phyloP scores from a whole-genome alignment of 2,113 vertebrate genomes.

The pig (Sus scrofa) region DNA sequence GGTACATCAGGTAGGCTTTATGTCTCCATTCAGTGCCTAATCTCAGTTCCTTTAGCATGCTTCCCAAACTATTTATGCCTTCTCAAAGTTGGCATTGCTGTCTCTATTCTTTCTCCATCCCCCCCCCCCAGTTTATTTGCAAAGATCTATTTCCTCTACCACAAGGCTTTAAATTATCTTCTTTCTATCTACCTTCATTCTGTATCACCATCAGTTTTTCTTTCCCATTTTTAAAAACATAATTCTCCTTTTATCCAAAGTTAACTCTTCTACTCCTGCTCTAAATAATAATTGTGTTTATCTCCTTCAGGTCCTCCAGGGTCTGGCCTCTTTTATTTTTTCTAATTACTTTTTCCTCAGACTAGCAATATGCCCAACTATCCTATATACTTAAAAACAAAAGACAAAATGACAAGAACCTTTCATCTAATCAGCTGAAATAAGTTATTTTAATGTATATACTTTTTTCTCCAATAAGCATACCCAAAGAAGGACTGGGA shows the following conservation, averaged over 20 bases:
- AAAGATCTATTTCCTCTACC: background rate
- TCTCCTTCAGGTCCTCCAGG: background rate
- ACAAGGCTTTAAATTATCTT: background rate
- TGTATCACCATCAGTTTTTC: background rate
- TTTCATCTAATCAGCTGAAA: background rate
- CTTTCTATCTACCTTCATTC: background rate
- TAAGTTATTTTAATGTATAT: background rate
- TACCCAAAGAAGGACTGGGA: background rate
- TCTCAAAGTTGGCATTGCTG: background rate
- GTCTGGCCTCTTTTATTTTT: background rate
- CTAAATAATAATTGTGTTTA: background rate
- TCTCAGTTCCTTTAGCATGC: background rate
- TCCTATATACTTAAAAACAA: background rate
- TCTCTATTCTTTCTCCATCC: background rate
- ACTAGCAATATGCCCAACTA: background rate
- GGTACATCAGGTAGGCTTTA: background rate
- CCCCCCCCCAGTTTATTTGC: too few relatives aligned
- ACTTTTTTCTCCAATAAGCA: background rate
- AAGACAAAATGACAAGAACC: background rate
- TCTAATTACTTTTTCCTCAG: conserved; percentile 7
- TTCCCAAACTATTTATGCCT: background rate
- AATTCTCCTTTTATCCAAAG: background rate
- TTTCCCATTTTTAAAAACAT: background rate
- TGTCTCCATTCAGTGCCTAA: background rate
- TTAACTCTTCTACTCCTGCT: background rate